Evolutionary conservation across 2,113 vertebrate genomes (phyloP).

Genomic region (Opisthocomus hoazin): DNA sequence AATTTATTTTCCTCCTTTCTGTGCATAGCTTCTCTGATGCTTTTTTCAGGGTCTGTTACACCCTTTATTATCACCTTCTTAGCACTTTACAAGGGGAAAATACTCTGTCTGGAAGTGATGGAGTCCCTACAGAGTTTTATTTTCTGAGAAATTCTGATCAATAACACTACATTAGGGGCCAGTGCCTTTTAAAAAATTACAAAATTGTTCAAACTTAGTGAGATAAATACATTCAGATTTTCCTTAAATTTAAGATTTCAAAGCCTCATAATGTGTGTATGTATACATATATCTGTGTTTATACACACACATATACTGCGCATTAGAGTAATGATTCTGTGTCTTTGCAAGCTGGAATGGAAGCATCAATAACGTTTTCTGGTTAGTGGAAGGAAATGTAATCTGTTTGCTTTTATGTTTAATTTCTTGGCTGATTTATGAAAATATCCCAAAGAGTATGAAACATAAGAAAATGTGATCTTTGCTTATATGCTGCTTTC

Average conservation of each 20-base stretch:
- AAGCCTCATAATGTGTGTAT: not conserved
- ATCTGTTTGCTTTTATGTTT: not conserved
- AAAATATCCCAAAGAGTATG: not conserved
- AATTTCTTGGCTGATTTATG: not conserved
- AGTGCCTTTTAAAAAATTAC: slow-evolving; percentile 1
- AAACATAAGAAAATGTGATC: not conserved
- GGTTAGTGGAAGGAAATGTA: not conserved
- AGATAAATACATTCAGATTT: not conserved
- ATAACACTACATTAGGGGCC: slow-evolving; percentile 4
- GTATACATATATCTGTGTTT: not conserved
- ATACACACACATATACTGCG: not conserved
- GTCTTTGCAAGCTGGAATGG: not conserved
- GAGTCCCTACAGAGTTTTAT: slow-evolving; percentile 1
- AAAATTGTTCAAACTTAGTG: not conserved
- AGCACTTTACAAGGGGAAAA: slow-evolving; percentile 17
- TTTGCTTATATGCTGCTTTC: not conserved
- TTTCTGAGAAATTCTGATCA: slow-evolving; percentile 47
- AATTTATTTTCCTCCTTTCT: not conserved
- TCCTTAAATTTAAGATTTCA: not conserved
- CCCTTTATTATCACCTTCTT: slow-evolving; percentile 18
- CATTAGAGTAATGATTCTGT: not conserved
- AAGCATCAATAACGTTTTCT: not conserved
- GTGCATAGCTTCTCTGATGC: not conserved
- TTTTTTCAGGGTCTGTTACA: not conserved
- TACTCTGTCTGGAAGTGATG: not conserved